Evolutionary conservation across 2,797 vertebrate genomes (phyloP).

Genomic region (Arnoldichthys spilopterus): DNA sequence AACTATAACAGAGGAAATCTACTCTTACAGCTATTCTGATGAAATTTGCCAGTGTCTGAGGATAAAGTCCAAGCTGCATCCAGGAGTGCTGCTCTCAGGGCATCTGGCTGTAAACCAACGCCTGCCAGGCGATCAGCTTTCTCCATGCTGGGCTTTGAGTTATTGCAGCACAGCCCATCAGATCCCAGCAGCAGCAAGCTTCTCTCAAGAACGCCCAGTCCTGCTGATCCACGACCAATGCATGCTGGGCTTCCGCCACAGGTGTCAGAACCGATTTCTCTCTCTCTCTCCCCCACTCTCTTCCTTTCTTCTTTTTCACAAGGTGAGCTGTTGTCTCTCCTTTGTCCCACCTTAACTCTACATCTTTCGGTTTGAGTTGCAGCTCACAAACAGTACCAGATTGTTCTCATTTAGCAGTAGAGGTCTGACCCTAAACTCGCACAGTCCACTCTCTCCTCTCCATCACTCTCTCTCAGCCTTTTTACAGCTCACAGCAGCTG

Average conservation of each 20-base stretch:
- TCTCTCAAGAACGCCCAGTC: slow-evolving; percentile 4
- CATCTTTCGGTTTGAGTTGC: slow-evolving; percentile 55
- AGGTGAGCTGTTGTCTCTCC: slow-evolving; percentile 29
- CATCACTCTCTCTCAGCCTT: slow-evolving; percentile 47
- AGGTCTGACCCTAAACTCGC: slow-evolving; percentile 65
- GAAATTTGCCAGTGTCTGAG: slow-evolving; percentile 74
- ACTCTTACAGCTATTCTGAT: slow-evolving; percentile 68
- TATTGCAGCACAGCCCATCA: slow-evolving; percentile 71
- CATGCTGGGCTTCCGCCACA: slow-evolving; percentile 65
- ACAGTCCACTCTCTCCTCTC: slow-evolving; percentile 54
- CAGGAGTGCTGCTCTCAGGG: slow-evolving; percentile 63
- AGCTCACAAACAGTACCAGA: slow-evolving; percentile 66
- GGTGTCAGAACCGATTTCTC: slow-evolving; percentile 71
- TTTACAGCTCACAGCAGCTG: slow-evolving; percentile 49
- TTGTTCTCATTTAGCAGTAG: slow-evolving; percentile 75
- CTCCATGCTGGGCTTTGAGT: slow-evolving; percentile 72
- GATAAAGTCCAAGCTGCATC: slow-evolving; percentile 69
- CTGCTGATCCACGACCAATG: slow-evolving; percentile 48
- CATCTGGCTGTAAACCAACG: slow-evolving; percentile 73
- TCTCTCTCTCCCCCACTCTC: slow-evolving; percentile 7
- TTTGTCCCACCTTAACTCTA: slow-evolving; percentile 55
- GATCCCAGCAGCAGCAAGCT: slow-evolving; percentile 47
- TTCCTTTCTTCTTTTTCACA: not conserved
- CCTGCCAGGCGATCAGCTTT: slow-evolving; percentile 76
- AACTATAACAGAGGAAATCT: slow-evolving; percentile 78